Evolutionary conservation across 1,140 invertebrate species (phyloP).

Genomic region (Cotesia chilonis): DNA sequence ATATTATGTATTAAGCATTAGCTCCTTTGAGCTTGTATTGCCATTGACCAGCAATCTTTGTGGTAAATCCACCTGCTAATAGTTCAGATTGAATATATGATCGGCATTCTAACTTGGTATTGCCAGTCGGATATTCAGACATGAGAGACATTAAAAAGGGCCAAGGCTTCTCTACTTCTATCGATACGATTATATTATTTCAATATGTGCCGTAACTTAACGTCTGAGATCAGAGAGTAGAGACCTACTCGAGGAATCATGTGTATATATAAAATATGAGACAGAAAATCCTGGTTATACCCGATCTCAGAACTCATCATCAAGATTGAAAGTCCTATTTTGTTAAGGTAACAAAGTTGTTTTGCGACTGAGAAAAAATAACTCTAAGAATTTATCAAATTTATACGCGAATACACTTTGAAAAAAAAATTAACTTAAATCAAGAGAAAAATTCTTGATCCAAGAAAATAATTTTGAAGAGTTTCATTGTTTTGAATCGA

Average conservation of each 20-base stretch:
- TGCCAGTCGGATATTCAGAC: background rate
- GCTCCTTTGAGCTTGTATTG: slow-evolving; percentile 17
- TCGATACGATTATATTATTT: no score
- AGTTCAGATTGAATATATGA: slow-evolving; percentile 37
- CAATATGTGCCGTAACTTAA: no score
- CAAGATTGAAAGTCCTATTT: slow-evolving; percentile 20
- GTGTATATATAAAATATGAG: no score
- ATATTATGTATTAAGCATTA: slow-evolving; percentile 27
- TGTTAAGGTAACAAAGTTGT: slow-evolving; percentile 1
- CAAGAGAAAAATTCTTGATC: no score
- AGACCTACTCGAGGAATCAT: no score
- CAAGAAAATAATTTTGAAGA: no score
- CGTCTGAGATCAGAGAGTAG: no score
- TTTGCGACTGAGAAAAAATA: slow-evolving; percentile 8
- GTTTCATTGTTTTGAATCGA: no score
- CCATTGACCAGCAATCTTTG: slow-evolving; percentile 29
- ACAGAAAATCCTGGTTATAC: background rate
- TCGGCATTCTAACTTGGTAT: background rate
- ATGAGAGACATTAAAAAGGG: background rate
- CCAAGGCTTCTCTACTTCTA: no score
- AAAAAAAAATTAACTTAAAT: no score
- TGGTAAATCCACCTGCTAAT: slow-evolving; percentile 43
- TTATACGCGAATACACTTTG: background rate
- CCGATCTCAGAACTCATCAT: background rate
- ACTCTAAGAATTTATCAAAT: background rate